These are phyloP conservation scores for Drosophila melanosoma DNA, from an alignment of 2,888 invertebrate species.

Conservation along the genomic window DNA sequence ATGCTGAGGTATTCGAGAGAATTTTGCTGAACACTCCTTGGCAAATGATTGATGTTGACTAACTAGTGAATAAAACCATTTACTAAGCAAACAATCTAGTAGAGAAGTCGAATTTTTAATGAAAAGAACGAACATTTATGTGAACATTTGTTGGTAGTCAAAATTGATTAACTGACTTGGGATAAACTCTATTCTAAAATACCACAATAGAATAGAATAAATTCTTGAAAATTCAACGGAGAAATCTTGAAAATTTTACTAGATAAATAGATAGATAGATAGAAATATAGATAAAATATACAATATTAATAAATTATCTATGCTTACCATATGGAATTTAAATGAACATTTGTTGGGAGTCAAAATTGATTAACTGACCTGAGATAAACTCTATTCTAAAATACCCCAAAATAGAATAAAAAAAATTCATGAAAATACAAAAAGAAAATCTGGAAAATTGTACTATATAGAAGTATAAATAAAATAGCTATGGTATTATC, in stretches of 20 bases:
- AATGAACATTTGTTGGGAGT: no score
- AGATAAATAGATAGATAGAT: no score
- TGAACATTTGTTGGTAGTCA: no score
- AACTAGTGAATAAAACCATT: slow-evolving; percentile 1
- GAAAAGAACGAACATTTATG: neutral
- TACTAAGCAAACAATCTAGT: neutral
- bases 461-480: neutral
- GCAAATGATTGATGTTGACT: slow-evolving; percentile 40
- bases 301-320: no score
- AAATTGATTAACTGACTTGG: neutral
- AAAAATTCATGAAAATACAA: neutral
- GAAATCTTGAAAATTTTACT: neutral
- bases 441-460: neutral
- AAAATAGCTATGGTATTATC: neutral
- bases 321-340: no score
- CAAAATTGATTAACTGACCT: no score
- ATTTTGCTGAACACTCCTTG: neutral
- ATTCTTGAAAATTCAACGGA: neutral
- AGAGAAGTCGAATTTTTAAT: neutral
- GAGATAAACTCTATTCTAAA: no score
- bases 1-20: neutral
- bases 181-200: neutral
- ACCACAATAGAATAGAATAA: neutral
- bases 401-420: neutral
- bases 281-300: no score